Percentiles rank a stretch among this genome's conserved stretches.
phyloP scores from a whole-genome alignment of 2,113 vertebrate species.

The Zosterops hypoxanthus region DNA sequence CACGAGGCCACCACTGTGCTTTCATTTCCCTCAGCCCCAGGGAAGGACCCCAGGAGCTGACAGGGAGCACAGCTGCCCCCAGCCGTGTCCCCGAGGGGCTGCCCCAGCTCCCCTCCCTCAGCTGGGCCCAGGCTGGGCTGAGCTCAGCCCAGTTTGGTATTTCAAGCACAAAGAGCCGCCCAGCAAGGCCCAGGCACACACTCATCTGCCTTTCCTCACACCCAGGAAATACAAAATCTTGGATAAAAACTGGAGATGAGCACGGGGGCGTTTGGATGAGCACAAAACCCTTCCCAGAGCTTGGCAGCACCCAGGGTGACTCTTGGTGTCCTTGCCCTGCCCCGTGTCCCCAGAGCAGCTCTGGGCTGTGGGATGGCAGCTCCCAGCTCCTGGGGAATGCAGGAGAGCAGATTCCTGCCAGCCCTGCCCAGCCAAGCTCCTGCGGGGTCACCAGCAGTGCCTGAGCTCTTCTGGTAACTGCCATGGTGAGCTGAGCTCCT shows the following conservation, averaged over 20 bases:
- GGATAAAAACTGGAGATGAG: background rate
- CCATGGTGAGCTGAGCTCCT: background rate
- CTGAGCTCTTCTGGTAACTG: background rate
- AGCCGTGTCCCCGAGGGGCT: background rate
- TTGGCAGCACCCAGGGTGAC: background rate
- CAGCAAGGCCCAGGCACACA: background rate
- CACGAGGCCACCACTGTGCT: background rate
- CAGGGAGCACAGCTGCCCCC: background rate
- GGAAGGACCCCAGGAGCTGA: accelerated
- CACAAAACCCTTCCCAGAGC: background rate
- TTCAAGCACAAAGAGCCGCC: background rate
- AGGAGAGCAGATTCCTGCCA: background rate
- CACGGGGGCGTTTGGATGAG: accelerated
- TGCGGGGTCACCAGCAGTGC: background rate
- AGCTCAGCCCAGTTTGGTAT: background rate
- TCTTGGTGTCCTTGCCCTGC: accelerated
- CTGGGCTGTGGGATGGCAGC: accelerated
- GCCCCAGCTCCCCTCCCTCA: background rate
- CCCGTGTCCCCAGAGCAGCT: accelerated
- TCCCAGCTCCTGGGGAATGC: background rate
- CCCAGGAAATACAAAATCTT: background rate
- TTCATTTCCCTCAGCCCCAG: accelerated
- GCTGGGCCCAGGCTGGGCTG: background rate
- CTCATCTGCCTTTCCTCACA: background rate
- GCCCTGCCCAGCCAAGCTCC: background rate